A percentile compares a stretch with the other conserved stretches of the same genome.
Conservation (phyloP, 2,797 vertebrate species). For the Holocentrus rufus region DNA sequence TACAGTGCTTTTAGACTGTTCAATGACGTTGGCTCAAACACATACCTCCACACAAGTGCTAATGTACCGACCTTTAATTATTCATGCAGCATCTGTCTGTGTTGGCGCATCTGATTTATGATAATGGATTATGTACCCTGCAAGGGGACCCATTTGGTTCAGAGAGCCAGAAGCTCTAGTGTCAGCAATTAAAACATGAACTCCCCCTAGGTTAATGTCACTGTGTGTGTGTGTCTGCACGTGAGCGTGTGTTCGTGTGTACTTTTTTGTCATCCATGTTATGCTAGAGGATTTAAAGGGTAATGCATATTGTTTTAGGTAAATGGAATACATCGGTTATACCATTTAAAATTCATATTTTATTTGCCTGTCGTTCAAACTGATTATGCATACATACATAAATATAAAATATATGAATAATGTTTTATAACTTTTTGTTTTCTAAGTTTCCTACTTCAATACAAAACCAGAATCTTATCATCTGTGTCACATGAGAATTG, state of each 20-base stretch:
- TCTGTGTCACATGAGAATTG: neutral
- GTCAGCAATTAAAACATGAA: slow-evolving; percentile 83
- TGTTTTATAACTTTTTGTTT: neutral
- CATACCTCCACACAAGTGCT: slow-evolving; percentile 74
- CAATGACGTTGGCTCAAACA: slow-evolving; percentile 66
- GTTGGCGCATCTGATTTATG: slow-evolving; percentile 82
- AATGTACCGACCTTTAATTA: slow-evolving; percentile 85
- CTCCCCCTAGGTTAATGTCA: slow-evolving; percentile 69
- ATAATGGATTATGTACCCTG: slow-evolving; percentile 84
- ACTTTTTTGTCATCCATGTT: slow-evolving; percentile 21
- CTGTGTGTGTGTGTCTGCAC: slow-evolving; percentile 28
- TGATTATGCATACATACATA: neutral
- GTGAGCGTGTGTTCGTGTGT: slow-evolving; percentile 3
- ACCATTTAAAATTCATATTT: neutral
- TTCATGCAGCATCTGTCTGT: slow-evolving; percentile 85
- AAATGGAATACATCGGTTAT: neutral
- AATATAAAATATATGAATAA: neutral
- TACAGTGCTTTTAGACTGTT: slow-evolving; percentile 69
- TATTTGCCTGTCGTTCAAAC: neutral
- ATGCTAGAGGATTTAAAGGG: neutral
- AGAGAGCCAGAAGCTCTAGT: slow-evolving; percentile 76
- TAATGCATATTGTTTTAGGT: slow-evolving; percentile 18
- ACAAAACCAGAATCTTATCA: neutral
- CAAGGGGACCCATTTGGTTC: slow-evolving; percentile 77
- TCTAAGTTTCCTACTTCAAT: neutral